Conservation (phyloP, 2,113 vertebrate species). For the Pedionomus torquatus region DNA sequence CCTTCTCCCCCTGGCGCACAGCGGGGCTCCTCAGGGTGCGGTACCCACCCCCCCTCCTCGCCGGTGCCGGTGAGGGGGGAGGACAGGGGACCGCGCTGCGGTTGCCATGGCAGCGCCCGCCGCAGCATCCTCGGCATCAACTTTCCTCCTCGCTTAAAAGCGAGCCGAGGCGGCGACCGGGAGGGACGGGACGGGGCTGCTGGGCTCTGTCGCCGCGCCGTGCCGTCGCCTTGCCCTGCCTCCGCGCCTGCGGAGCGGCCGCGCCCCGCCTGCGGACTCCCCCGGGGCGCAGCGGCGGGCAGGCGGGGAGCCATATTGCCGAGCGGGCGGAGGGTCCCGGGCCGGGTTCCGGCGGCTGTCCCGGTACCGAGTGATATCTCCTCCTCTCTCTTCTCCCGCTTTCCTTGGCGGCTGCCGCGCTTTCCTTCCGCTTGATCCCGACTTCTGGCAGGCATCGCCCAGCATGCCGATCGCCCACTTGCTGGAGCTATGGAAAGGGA, state of each 20-base stretch:
- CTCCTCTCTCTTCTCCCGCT: background rate
- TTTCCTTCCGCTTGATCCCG: background rate
- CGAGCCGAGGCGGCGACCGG: background rate
- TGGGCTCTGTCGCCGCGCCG: background rate
- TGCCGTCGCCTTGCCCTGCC: background rate
- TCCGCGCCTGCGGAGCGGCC: background rate
- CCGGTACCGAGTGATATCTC: fast-evolving
- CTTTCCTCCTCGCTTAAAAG: constrained; percentile 41
- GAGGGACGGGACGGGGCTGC: background rate
- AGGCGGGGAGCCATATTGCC: background rate
- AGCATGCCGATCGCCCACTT: constrained; percentile 80
- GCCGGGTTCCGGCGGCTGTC: fast-evolving
- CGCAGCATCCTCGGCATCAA: constrained; percentile 65
- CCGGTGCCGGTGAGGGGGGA: too few relatives aligned
- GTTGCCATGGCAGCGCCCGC: constrained; percentile 70
- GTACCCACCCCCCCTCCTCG: background rate
- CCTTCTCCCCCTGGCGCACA: background rate
- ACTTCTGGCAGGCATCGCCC: background rate
- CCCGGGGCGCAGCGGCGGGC: background rate
- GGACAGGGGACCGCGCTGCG: background rate
- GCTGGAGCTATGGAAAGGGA: constrained; percentile 81
- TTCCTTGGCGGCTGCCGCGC: background rate
- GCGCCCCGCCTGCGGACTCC: background rate
- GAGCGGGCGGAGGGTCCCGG: background rate
- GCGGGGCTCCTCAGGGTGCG: background rate